Percentiles rank a stretch among this genome's conserved stretches.
phyloP scores from a whole-genome alignment of 2,797 vertebrate species.

The Gobionotothen gibberifrons region DNA sequence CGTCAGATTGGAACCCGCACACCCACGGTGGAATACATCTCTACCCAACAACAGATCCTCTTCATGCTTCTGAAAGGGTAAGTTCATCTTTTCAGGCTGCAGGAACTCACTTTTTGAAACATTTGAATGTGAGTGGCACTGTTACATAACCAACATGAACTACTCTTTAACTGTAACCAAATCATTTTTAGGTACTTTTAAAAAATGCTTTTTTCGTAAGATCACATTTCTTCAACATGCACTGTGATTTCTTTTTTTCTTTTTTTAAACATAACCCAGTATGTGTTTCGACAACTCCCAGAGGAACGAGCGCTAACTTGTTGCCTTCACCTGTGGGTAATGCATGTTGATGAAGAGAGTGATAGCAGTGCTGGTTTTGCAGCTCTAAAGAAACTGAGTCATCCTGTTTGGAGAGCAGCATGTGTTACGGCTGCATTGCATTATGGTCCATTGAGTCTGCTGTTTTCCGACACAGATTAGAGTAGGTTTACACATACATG shows the following conservation, averaged over 20 bases:
- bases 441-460: neutral
- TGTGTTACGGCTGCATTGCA: neutral
- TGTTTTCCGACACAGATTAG: neutral
- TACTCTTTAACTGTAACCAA: neutral
- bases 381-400: conserved; percentile 40
- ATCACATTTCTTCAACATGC: conserved; percentile 5
- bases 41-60: conserved; percentile 86
- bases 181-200: neutral
- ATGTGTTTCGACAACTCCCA: conserved; percentile 73
- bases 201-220: neutral
- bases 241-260: conserved; percentile 26
- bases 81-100: conserved; percentile 53
- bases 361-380: conserved; percentile 52
- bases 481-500: too few relatives aligned
- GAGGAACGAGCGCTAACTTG: conserved; percentile 64
- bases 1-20: conserved; percentile 88
- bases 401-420: conserved; percentile 11
- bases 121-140: neutral
- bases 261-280: conserved; percentile 23
- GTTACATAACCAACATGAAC: neutral
- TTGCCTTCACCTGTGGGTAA: conserved; percentile 59
- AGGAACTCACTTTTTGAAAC: conserved; percentile 10
- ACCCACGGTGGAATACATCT: conserved; percentile 89
- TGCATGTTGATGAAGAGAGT: conserved; percentile 35
- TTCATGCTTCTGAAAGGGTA: conserved; percentile 90